phyloP scores from a whole-genome alignment of 2,797 vertebrate genomes.

The Momotus momota region DNA sequence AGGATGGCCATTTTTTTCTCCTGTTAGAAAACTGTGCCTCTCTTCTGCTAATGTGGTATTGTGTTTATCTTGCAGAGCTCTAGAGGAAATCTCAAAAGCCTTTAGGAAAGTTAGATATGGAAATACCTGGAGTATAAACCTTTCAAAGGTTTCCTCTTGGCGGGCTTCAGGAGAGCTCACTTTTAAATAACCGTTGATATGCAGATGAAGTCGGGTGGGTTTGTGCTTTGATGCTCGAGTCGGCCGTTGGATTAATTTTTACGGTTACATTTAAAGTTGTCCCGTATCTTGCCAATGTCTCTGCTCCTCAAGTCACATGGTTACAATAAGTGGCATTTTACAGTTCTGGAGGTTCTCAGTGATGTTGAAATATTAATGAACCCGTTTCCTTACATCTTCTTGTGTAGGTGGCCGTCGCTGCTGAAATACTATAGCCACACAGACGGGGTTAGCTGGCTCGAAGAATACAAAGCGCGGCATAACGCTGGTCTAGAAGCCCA shows the following conservation, averaged over 20 bases:
- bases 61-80: not conserved
- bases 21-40: not conserved
- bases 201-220: not conserved
- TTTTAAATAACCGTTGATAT: not conserved
- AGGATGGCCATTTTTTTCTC: not conserved
- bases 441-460: constrained; percentile 91
- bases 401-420: constrained; percentile 92
- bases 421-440: constrained; percentile 92
- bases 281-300: not conserved
- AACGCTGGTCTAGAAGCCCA: constrained; percentile 90
- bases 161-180: not conserved
- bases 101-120: not conserved
- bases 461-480: constrained; percentile 92
- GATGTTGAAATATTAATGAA: not conserved
- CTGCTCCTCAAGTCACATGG: fast-evolving
- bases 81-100: not conserved
- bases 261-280: not conserved
- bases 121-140: not conserved
- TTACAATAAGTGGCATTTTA: not conserved
- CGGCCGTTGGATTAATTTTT: not conserved
- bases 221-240: not conserved
- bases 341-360: not conserved
- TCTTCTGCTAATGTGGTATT: not conserved
- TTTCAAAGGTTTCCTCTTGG: not conserved
- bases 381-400: not conserved